A percentile compares a stretch with the other conserved stretches of the same genome.
Conservation (phyloP, 2,888 invertebrate species). For the Dynastes hyllus region DNA sequence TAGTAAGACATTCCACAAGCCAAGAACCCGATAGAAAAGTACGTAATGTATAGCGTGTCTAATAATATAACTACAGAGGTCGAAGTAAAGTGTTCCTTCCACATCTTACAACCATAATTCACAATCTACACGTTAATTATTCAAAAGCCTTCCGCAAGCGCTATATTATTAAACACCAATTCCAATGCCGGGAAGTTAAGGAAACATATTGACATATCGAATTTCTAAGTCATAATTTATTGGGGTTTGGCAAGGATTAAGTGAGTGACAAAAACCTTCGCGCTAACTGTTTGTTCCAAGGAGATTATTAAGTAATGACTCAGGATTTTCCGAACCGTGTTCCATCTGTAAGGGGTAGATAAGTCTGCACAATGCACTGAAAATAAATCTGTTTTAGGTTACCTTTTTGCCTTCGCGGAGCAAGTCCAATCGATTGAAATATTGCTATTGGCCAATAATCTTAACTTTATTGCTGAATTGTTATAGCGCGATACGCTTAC, state of each 20-base stretch:
- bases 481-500: background rate
- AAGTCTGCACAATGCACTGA: conserved; percentile 27
- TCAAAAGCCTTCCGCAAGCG: background rate
- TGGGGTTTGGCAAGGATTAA: conserved; percentile 36
- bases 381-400: conserved; percentile 29
- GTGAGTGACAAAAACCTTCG: conserved; percentile 31
- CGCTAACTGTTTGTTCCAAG: conserved; percentile 42
- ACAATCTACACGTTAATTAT: background rate
- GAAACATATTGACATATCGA: conserved; percentile 42
- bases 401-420: background rate
- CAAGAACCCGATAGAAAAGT: too few relatives aligned
- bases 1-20: too few relatives aligned
- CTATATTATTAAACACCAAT: conserved; percentile 25
- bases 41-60: too few relatives aligned
- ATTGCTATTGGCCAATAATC: conserved; percentile 3
- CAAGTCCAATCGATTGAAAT: conserved; percentile 17
- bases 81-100: too few relatives aligned
- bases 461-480: background rate
- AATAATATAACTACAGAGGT: too few relatives aligned
- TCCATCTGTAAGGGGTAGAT: conserved; percentile 27
- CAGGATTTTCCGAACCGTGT: conserved; percentile 14
- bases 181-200: background rate
- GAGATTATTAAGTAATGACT: conserved; percentile 38
- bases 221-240: conserved; percentile 43
- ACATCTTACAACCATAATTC: background rate